phyloP scores from a whole-genome alignment of 2,888 invertebrate genomes.

The Hipparchia sbordonii region DNA sequence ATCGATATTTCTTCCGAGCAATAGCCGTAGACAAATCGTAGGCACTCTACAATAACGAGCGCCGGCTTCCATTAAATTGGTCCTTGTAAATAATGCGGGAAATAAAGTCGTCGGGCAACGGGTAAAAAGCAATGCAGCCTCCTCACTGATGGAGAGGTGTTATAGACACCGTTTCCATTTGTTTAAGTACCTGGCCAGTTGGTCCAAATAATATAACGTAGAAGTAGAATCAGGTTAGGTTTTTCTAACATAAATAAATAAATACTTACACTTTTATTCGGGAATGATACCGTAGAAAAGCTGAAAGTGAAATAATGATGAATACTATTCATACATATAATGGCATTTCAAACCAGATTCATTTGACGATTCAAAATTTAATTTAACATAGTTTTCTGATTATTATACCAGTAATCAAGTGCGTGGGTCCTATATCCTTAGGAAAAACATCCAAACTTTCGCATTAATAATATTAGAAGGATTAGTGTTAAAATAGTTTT shows the following conservation, averaged over 20 bases:
- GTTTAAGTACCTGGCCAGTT: not conserved
- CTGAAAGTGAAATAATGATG: no score
- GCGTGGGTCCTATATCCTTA: no score
- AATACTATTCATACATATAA: no score
- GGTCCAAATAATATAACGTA: not conserved
- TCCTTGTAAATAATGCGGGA: constrained; percentile 38
- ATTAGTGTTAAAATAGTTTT: no score
- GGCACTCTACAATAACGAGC: constrained; percentile 42
- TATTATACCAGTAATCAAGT: no score
- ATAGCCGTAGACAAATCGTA: constrained; percentile 40
- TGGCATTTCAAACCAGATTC: no score
- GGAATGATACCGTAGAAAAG: not conserved
- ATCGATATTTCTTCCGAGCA: constrained; percentile 36
- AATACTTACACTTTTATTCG: no score
- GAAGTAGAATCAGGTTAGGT: not conserved
- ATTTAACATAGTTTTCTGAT: no score
- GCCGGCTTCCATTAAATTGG: constrained; percentile 38
- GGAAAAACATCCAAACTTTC: no score
- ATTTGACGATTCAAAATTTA: no score
- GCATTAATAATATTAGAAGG: no score
- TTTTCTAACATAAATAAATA: no score
- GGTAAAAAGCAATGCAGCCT: not conserved
- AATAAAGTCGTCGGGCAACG: constrained; percentile 28
- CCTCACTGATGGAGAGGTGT: not conserved
- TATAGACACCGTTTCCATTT: not conserved